phyloP scores from a whole-genome alignment of 35 echinoderm and acorn worm genomes.

The Apostichopus californicus region DNA sequence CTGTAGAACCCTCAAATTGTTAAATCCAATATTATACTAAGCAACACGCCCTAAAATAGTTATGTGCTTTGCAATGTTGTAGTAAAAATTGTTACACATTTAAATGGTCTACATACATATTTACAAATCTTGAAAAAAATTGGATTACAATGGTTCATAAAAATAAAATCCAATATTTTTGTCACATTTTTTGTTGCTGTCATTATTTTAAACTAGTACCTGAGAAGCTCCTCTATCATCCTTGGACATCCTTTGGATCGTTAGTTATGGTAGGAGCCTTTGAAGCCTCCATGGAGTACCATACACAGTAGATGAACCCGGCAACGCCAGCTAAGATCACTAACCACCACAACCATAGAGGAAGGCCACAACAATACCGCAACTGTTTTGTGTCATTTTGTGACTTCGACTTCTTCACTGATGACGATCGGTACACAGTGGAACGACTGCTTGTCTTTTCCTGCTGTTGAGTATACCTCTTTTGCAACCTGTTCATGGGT shows the following conservation, averaged over 20 bases:
- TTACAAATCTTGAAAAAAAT: not conserved
- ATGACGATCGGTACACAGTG: not conserved
- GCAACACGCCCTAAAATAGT: too few species aligned
- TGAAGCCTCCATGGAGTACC: slow-evolving; percentile 9
- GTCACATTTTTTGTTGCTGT: not conserved
- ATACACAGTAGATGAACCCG: slow-evolving; percentile 6
- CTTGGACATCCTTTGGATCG: too few species aligned
- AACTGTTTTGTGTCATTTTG: not conserved
- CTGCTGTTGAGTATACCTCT: not conserved
- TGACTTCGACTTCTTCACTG: not conserved
- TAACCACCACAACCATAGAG: slow-evolving; percentile 48
- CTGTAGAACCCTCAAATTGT: too few species aligned
- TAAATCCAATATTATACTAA: too few species aligned
- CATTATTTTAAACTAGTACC: too few species aligned
- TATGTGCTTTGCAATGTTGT: too few species aligned
- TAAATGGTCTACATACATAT: not conserved
- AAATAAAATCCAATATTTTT: not conserved
- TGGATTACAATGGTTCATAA: not conserved
- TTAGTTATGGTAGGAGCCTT: not conserved
- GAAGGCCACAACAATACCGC: slow-evolving; percentile 13
- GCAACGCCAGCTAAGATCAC: slow-evolving; percentile 26
- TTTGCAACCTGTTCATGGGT: not conserved
- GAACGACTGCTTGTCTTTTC: not conserved
- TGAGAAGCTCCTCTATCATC: too few species aligned
- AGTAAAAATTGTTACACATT: too few species aligned